These are phyloP conservation scores for Hippocampus abdominalis DNA, from an alignment of 2,113 vertebrate genomes.

Conservation along the genomic window DNA sequence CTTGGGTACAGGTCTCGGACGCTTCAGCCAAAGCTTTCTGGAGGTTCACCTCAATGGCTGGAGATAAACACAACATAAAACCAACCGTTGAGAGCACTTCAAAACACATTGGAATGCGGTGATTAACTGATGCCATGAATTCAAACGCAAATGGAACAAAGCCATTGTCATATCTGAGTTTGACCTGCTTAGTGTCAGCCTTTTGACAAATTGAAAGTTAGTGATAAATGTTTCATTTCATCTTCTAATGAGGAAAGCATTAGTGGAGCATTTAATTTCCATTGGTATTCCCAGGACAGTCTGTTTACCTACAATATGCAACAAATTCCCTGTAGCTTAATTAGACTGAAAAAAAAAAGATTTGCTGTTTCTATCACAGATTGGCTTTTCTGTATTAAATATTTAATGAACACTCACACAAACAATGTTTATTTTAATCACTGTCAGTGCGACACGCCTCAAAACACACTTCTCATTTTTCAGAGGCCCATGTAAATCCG, in stretches of 20 bases:
- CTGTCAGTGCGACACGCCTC: conserved; percentile 54
- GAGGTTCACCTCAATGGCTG: conserved; percentile 91
- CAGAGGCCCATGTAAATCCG: conserved; percentile 41
- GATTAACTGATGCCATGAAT: conserved; percentile 39
- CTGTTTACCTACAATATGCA: conserved; percentile 78
- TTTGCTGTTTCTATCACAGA: conserved; percentile 63
- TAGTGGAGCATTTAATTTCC: conserved; percentile 71
- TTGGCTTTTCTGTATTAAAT: conserved; percentile 69
- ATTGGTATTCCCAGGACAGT: conserved; percentile 67
- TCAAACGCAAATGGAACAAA: conserved; percentile 48
- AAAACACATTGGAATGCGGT: conserved; percentile 9
- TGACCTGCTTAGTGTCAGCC: conserved; percentile 66
- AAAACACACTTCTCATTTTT: conserved; percentile 41
- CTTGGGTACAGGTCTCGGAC: conserved; percentile 94
- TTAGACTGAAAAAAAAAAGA: conserved; percentile 69
- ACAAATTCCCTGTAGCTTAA: conserved; percentile 78
- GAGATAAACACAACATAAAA: conserved; percentile 20
- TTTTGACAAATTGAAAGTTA: conserved; percentile 67
- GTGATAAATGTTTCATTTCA: conserved; percentile 74
- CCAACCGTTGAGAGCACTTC: conserved; percentile 23
- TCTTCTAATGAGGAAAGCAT: conserved; percentile 72
- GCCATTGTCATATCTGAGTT: conserved; percentile 50
- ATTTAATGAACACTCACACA: conserved; percentile 72
- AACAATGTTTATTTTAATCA: conserved; percentile 71
- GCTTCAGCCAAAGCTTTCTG: conserved; percentile 90